These are phyloP conservation scores for Piaya cayana DNA, from an alignment of 2,113 vertebrate genomes.

Conservation along the genomic window DNA sequence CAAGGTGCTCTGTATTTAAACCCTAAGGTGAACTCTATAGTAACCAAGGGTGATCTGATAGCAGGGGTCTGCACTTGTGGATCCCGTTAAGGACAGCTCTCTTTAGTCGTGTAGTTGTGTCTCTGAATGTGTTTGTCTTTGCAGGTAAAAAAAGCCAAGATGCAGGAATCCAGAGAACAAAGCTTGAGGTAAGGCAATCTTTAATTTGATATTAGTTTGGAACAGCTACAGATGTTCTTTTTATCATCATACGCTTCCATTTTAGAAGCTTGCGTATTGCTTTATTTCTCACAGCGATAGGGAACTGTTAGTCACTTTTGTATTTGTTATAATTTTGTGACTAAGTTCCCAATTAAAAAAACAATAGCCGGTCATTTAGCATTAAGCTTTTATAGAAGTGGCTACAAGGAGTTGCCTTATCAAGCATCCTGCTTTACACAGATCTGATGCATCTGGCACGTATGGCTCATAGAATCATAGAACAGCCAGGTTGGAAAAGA, in stretches of 20 bases:
- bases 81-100: neutral
- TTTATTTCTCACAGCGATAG: neutral
- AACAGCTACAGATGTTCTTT: neutral
- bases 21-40: neutral
- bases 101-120: neutral
- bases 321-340: neutral
- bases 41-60: neutral
- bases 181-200: constrained; percentile 71
- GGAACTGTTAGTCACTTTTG: neutral
- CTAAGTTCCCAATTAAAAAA: neutral
- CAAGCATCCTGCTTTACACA: neutral
- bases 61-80: neutral
- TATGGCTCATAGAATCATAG: neutral
- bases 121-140: constrained; percentile 43
- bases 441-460: neutral
- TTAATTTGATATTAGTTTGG: neutral
- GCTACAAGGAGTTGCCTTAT: neutral
- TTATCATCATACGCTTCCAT: neutral
- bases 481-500: no score
- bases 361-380: neutral
- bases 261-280: neutral
- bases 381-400: neutral
- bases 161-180: constrained; percentile 81
- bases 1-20: neutral
- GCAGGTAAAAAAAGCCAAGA: constrained; percentile 84